Evolutionary conservation across 2,797 vertebrate species (phyloP), one percentile per base, ranked within the genome.

Genomic region (Onychomys leucogaster): DNA sequence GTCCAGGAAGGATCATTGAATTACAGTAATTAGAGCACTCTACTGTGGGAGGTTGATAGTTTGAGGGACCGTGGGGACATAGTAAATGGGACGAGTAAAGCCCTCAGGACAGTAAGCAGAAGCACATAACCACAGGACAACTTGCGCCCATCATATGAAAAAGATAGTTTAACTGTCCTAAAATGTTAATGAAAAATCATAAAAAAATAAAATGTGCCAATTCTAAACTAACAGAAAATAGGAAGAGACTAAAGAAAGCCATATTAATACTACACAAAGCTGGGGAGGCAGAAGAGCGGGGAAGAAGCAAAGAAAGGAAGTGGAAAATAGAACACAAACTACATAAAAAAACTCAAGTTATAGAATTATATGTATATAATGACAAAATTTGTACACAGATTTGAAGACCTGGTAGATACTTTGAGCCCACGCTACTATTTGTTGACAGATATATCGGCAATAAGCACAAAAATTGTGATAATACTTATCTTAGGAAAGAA

Each of bases 111-210:
- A 75, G 49, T 25, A 75, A 61, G 25, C 37, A 83, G 25, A 43
- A 83, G 14, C 57, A 59, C 10, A n/a, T 13, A 59, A 57, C 52
- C n/a, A 82, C 57, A 25, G 25, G 55, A 41, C 55, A 59, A 61
- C 41, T 93, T 90, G 37, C 49, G 29, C 19, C 27, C 2, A 67
- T 85, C 67, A 25, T 34, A 71, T 2, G 4, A 73, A 73, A 55
- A 55, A 90, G 41, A 32, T 65, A 73, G 77, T 78, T 78, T 93
- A 97, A 78, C 49, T 78, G 90, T 69, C 61, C 87, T 67, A 90
- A 92, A 94, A 84, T 78, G 41, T 73, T 83, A 84, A 81, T 23
- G 37, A 11, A 91, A 91, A 63, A 77, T 5, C 43, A 82, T 87
- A 71, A 89, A 91, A 37, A 43, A 34, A 61, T 63, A 75, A 6